These are phyloP conservation scores for Atta colombica DNA, from an alignment of 1,140 invertebrate species.

Conservation along the genomic window DNA sequence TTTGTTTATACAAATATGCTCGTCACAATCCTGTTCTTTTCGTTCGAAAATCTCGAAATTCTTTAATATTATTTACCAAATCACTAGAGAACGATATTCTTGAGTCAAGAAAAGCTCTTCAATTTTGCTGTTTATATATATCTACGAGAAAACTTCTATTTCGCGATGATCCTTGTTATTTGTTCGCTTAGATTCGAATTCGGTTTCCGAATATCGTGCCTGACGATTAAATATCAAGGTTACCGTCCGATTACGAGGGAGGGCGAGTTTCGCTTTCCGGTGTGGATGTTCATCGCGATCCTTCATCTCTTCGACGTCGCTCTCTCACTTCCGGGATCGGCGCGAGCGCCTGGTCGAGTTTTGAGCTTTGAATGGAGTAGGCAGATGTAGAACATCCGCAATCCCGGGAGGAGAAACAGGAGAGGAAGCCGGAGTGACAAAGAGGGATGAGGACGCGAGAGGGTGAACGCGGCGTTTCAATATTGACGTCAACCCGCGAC, in stretches of 20 bases:
- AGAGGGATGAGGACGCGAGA: not conserved
- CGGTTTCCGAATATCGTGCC: slow-evolving; percentile 13
- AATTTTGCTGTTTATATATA: not conserved
- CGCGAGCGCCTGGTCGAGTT: slow-evolving; percentile 41
- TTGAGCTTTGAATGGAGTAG: slow-evolving; percentile 55
- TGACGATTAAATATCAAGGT: slow-evolving; percentile 21
- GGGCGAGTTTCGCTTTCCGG: slow-evolving; percentile 22
- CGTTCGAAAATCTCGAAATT: slow-evolving; percentile 17
- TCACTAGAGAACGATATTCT: not conserved
- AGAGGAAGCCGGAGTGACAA: not conserved
- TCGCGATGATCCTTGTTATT: slow-evolving; percentile 14
- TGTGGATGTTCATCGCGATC: slow-evolving; percentile 25
- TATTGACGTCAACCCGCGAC: slow-evolving; percentile 68
- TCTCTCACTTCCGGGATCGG: slow-evolving; percentile 42
- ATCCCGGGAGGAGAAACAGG: slow-evolving; percentile 26
- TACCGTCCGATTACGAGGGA: slow-evolving; percentile 1
- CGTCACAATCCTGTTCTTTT: not conserved
- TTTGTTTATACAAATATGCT: not conserved
- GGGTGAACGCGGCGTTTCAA: slow-evolving; percentile 60
- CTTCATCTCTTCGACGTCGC: slow-evolving; percentile 48
- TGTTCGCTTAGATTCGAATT: no score
- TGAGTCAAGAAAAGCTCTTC: not conserved
- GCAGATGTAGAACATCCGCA: slow-evolving; percentile 47
- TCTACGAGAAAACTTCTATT: not conserved
- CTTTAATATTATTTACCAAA: not conserved